Conservation (phyloP, 2,888 invertebrate genomes). For the Adineta ricciae region DNA sequence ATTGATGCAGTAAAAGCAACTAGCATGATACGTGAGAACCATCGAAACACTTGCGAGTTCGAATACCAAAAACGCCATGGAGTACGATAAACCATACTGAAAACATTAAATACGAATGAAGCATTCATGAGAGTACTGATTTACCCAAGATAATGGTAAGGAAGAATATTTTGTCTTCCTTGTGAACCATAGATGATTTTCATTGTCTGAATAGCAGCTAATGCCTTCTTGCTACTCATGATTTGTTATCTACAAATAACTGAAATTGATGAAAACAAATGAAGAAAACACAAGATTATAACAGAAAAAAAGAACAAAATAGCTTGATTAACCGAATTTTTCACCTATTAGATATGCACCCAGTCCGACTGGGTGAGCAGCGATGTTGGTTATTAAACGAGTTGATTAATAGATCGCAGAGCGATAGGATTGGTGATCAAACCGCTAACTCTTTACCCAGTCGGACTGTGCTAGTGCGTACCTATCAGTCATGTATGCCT, state of each 20-base stretch:
- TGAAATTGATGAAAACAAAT: not conserved
- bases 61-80: not conserved
- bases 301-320: not conserved
- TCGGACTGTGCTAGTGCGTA: no score
- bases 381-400: no score
- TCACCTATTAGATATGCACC: no score
- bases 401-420: no score
- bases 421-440: no score
- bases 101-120: not conserved
- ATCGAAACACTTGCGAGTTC: not conserved
- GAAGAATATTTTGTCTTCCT: not conserved
- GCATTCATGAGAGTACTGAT: not conserved
- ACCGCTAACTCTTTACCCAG: no score
- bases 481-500: no score
- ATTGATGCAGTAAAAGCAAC: not conserved
- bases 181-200: slow-evolving; percentile 1
- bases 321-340: not conserved
- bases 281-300: not conserved
- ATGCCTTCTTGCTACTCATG: not conserved
- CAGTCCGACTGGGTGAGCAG: no score
- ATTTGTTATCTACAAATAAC: not conserved
- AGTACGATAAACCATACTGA: not conserved
- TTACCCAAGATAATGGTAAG: not conserved
- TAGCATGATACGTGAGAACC: not conserved
- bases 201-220: not conserved